Evolutionary conservation across 2,888 invertebrate genomes (phyloP), one percentile per base, ranked within the genome.

Genomic region (Alloplasta piceator): DNA sequence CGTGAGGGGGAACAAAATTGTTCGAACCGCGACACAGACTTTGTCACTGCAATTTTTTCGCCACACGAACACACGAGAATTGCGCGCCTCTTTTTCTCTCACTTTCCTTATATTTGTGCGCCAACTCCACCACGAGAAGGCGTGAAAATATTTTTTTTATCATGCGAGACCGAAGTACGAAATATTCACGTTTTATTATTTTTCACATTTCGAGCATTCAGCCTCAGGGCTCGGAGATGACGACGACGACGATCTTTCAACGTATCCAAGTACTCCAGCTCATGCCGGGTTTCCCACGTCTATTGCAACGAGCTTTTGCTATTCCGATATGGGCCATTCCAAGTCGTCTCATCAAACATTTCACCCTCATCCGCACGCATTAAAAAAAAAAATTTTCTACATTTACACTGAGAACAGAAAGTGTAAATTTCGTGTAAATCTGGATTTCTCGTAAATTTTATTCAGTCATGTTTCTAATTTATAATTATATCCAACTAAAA

Each of bases 151-250:
- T 26, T 26, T 10, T 52, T 46, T 67, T 63, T 72, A 67, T 73
- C 60, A 64, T 50, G 56, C 64, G 10, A 50, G n/a, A 10, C 26
- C 41, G 63, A 68, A 52, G 41, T 73, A 56, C 76, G 60, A 61
- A 68, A 76, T 76, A 73, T 52, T 73, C 50, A 52, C 46, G 58
- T 79, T 64, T 82, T 73, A 76, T 77, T 72, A 61, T 71, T 67
- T 80, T 67, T 67, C 55, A n/a, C 67, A 43, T 67, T 73, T 75
- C 52, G 38, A 38, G 52, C 52, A 66, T 74, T 79, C 66, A 66
- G 36, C 68, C 50, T 26, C 26, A 9, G 12, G 63, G 26, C 9
- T 60, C 56, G 60, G 41, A 52, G 61, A 48, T 61, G 46, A 52
- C 74, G 70, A 74, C 58, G 26, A 26, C 74, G 70, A 74, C 58